A percentile compares a stretch with the other conserved stretches of the same genome.
Evolutionary conservation across 2,888 invertebrate species (phyloP).

Genomic region (Hypomecis punctinalis): DNA sequence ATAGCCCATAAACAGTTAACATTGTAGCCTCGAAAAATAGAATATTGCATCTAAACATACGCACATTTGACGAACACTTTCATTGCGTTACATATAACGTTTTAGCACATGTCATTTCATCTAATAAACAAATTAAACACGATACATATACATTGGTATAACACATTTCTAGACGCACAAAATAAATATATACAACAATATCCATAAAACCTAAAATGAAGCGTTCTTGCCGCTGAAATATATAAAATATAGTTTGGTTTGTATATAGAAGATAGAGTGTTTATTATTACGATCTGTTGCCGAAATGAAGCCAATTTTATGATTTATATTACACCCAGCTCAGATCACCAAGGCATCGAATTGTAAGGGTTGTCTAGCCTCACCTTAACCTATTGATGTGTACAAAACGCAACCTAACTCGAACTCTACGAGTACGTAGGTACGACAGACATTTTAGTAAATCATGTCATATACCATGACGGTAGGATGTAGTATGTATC

Average conservation of each 20-base stretch:
- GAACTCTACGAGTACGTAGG: neutral
- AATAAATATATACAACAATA: slow-evolving; percentile 67
- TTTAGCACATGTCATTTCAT: slow-evolving; percentile 79
- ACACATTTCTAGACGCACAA: slow-evolving; percentile 66
- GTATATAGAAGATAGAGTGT: slow-evolving; percentile 58
- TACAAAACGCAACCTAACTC: slow-evolving; percentile 5
- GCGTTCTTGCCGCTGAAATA: slow-evolving; percentile 67
- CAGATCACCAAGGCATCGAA: slow-evolving; percentile 73
- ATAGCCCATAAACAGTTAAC: slow-evolving; percentile 70
- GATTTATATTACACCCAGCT: slow-evolving; percentile 79
- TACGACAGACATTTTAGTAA: neutral
- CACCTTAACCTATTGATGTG: slow-evolving; percentile 34
- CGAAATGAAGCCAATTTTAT: slow-evolving; percentile 81
- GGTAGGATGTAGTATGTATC: slow-evolving; percentile 10
- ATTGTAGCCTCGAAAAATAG: slow-evolving; percentile 67
- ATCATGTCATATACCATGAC: slow-evolving; percentile 27
- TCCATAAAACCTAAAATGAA: slow-evolving; percentile 76
- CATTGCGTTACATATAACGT: slow-evolving; percentile 85
- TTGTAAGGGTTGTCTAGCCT: slow-evolving; percentile 40
- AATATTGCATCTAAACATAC: slow-evolving; percentile 78
- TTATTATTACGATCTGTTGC: slow-evolving; percentile 83
- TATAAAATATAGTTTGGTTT: slow-evolving; percentile 59
- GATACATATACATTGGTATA: slow-evolving; percentile 43
- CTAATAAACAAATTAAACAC: slow-evolving; percentile 75
- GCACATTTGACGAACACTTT: slow-evolving; percentile 77